Base-by-base conservation (phyloP, 2,797 vertebrate species). In the Phrynocephalus forsythii region DNA sequence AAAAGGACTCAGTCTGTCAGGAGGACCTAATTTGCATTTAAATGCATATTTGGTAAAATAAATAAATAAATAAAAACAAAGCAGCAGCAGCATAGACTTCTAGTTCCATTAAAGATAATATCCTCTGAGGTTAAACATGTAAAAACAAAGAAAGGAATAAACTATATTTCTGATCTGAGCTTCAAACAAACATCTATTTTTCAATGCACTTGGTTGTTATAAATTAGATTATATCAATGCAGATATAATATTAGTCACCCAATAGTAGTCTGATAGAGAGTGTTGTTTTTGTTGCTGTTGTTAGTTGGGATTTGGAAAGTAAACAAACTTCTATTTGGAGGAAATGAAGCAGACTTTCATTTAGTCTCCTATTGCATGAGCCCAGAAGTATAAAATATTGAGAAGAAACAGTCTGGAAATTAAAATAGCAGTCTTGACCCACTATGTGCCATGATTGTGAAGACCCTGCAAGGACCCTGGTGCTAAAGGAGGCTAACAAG, bases 61-160 rank as follows among this genome's bases (percentile, higher is more conserved):
- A 77, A 0, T 63, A 63, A 63, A 56, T 56, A 56, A 56, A 56
- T 1, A 28, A 13, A 8, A 30, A 50, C 2, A 1, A 52, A 26
- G 8, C 22, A 22, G 73, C 0, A 9, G 28, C 2, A 1, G 6
- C 13, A 18, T 26, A 75, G 63, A 76, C 56, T 52, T 81, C 69
- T 75, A 48, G 48, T 56, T 68, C 22, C 66, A 71, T 60, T 79
- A 30, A 11, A 63, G 26, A 86, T 86, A 89, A 88, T 79, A 0
- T 48, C n/a, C 26, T 56, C 38, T 84, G 79, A 75, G 7, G 5
- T 1, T 60, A 1, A 75, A 5, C 7, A 4, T 30, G 82, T 66
- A 50, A 68, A 11, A 75, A 24, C 16, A 87, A 9, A 71, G 16
- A 9, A 80, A 0, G 1, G 48, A 79, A 66, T 10, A 16, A 48